Percentiles rank a stretch among this genome's conserved stretches.
Evolutionary conservation across 1,140 invertebrate species (phyloP).

Genomic region (Ephestia elutella): DNA sequence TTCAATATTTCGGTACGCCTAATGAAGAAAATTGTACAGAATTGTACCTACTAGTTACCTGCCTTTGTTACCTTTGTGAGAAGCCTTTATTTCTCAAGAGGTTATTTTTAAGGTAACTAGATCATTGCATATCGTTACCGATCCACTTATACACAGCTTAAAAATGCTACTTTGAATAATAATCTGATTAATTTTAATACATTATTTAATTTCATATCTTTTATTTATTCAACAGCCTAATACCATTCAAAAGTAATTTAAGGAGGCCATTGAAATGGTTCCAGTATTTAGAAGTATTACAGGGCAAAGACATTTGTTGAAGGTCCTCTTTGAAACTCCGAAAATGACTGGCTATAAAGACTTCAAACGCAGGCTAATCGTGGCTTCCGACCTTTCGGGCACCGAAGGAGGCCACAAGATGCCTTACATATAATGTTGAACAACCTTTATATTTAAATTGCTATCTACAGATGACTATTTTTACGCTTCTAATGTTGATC

Average conservation of each 20-base stretch:
- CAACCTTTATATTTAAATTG: constrained; percentile 34
- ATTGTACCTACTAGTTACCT: too few relatives aligned
- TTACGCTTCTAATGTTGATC: not conserved
- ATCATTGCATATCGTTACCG: too few relatives aligned
- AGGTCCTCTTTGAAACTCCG: constrained; percentile 52
- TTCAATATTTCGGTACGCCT: too few relatives aligned
- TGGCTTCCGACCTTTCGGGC: constrained; percentile 62
- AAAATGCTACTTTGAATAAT: too few relatives aligned
- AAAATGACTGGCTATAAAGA: constrained; percentile 68
- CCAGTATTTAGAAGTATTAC: constrained; percentile 12
- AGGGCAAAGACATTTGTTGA: constrained; percentile 41
- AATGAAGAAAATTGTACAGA: too few relatives aligned
- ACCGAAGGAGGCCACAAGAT: constrained; percentile 47
- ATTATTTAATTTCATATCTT: too few relatives aligned
- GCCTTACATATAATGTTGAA: constrained; percentile 47
- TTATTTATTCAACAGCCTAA: not conserved
- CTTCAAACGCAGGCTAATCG: constrained; percentile 70
- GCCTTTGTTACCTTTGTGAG: too few relatives aligned
- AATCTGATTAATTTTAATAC: not conserved
- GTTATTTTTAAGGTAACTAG: too few relatives aligned
- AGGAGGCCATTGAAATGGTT: constrained; percentile 27
- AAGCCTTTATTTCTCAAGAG: too few relatives aligned
- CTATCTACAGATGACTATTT: not conserved
- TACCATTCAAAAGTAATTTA: constrained; percentile 15
- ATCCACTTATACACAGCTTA: too few relatives aligned